Conservation (phyloP, 2,113 vertebrate species). For the Glaucomys volans region DNA sequence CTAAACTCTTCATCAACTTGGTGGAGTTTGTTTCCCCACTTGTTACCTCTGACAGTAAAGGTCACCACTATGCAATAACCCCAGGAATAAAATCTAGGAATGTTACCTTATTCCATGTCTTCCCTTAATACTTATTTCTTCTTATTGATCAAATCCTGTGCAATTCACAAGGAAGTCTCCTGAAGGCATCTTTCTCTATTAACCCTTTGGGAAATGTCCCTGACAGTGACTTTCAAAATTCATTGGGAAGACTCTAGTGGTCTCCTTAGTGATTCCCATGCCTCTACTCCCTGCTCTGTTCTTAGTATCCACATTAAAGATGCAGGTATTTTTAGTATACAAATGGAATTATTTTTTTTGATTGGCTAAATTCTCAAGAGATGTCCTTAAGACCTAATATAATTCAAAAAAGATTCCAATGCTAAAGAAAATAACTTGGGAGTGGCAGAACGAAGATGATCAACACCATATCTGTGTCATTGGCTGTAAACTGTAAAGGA, state of each 20-base stretch:
- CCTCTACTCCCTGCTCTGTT: neutral
- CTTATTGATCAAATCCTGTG: neutral
- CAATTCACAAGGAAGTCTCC: neutral
- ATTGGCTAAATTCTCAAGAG: neutral
- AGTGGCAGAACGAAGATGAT: neutral
- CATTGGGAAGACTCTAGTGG: neutral
- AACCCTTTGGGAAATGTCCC: neutral
- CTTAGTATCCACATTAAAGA: neutral
- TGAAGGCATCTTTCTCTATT: neutral
- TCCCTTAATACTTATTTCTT: neutral
- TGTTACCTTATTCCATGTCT: neutral
- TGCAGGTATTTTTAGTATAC: neutral
- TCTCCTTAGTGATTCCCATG: neutral
- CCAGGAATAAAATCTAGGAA: neutral
- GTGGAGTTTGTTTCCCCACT: neutral
- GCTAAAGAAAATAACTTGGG: neutral
- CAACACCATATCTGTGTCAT: neutral
- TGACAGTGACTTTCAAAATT: neutral
- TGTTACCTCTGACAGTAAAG: neutral
- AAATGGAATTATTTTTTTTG: neutral
- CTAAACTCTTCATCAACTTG: neutral
- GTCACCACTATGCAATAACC: neutral
- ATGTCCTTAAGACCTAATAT: fast-evolving
- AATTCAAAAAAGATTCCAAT: neutral
- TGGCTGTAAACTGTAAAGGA: neutral